Base-by-base conservation (phyloP, 2,888 invertebrate genomes). In the Dermolepida albohirtum region DNA sequence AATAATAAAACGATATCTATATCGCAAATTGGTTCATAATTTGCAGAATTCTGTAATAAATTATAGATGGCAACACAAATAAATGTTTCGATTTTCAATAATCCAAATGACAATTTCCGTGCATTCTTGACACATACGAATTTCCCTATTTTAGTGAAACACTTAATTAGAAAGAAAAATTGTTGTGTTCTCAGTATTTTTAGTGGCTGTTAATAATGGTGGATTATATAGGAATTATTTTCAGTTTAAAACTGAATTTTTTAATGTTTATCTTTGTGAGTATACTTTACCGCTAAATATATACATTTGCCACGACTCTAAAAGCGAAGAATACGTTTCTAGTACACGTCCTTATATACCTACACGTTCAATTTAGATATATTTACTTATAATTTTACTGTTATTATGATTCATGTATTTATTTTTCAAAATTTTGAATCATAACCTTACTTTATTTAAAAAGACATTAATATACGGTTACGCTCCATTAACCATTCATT, bases 211-310 rank as follows among this genome's bases (percentile, higher is more conserved):
- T 40, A 29, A 63, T 79, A 79, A 73, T 17, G 34, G 82, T 83
- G 83, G 73, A 79, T 76, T 75, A 73, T 68, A 73, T 75, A 73
- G 75, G 76, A 75, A 72, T 77, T 77, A 76, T 78, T 70, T 74
- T 75, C 72, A 75, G 75, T 73, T 72, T 77, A 67, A 83, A 78
- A 78, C 74, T 77, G 72, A 77, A 78, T 70, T 72, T 81, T 75
- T 76, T 83, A 72, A 75, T 78, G 47, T 78, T 79, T 78, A 74
- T 84, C 70, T 72, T 81, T 81, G 84, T 84, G 74, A 84, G 84
- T 82, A 64, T 40, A 52, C 5, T 39, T 17, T 57, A 49, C 69
- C 68, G 40, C 51, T 64, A 49, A 67, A 51, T 14, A 51, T 57
- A 41, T 27, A 54, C 59, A 44, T 59, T 66, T 68, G 67, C 68